Conservation (phyloP, 2,113 vertebrate genomes). For the Chaetorhynchus papuensis region DNA sequence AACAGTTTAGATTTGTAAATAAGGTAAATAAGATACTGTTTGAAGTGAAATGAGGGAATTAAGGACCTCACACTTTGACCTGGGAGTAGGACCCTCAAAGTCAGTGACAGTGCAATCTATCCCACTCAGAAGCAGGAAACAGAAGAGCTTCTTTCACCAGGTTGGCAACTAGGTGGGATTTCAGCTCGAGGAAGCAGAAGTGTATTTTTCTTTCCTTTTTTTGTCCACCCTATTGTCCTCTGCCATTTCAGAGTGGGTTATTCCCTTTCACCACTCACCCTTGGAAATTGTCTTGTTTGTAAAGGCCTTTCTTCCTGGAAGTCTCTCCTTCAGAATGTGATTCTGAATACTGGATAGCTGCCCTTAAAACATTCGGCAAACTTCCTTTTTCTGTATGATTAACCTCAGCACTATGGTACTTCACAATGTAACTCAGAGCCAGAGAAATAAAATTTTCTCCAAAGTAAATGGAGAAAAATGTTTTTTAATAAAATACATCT, state of each 20-base stretch:
- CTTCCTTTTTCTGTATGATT: background rate
- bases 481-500: background rate
- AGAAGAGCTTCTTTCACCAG: background rate
- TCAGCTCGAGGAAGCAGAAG: background rate
- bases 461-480: background rate
- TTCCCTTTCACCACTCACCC: background rate
- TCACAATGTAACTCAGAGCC: background rate
- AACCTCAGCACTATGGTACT: background rate
- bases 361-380: background rate
- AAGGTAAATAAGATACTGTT: background rate
- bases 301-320: background rate
- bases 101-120: background rate
- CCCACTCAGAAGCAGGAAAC: background rate
- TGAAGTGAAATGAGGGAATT: background rate
- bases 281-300: background rate
- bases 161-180: background rate
- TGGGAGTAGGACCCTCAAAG: background rate
- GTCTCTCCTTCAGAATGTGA: background rate
- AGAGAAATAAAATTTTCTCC: background rate
- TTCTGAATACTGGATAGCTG: background rate
- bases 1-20: background rate
- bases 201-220: background rate
- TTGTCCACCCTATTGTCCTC: background rate
- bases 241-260: background rate
- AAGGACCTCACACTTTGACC: background rate